Evolutionary conservation across 1,140 invertebrate species (phyloP).

Genomic region (Melanaphis sacchari): DNA sequence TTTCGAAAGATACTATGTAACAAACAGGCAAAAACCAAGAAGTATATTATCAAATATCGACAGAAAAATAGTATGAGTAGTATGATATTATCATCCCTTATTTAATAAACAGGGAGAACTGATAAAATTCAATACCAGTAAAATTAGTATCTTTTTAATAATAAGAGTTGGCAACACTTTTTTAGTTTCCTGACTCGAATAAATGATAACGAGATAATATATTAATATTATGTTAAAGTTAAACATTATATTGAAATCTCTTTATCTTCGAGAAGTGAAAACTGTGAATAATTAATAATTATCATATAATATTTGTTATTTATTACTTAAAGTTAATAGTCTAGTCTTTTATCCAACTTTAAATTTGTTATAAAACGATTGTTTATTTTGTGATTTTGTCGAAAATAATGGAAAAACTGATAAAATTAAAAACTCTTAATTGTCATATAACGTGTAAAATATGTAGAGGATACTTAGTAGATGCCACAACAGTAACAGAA

Average conservation of each 20-base stretch:
- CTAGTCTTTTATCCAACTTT: background rate
- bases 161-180: constrained; percentile 13
- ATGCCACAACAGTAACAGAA: constrained; percentile 96
- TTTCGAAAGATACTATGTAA: background rate
- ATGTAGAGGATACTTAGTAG: constrained; percentile 94
- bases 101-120: background rate
- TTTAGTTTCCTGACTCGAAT: background rate
- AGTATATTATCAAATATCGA: constrained; percentile 13
- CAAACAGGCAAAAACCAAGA: background rate
- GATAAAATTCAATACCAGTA: background rate
- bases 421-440: constrained; percentile 90
- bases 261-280: background rate
- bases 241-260: background rate
- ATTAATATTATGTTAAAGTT: background rate
- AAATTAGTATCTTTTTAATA: background rate
- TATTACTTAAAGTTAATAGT: background rate
- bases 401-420: constrained; percentile 62
- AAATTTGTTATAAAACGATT: background rate
- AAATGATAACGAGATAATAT: background rate
- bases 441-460: constrained; percentile 94
- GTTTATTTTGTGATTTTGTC: background rate
- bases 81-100: background rate
- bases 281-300: background rate
- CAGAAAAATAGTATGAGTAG: background rate
- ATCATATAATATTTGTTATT: background rate